phyloP scores from a whole-genome alignment of 2,888 invertebrate species.

The Euplexia lucipara region DNA sequence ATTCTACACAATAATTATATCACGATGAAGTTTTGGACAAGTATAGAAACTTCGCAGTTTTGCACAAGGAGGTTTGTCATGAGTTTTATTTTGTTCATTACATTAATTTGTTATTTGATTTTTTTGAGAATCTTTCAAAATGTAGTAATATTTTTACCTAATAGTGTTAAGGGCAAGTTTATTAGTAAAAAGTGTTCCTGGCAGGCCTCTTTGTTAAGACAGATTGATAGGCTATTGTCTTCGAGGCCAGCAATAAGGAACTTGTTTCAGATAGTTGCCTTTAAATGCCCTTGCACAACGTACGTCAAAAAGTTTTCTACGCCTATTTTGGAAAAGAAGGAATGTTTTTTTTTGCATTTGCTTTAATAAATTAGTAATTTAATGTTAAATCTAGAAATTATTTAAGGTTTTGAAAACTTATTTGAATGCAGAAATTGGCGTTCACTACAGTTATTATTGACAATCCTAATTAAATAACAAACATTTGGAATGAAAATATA shows the following conservation, averaged over 20 bases:
- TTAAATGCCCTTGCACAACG: slow-evolving; percentile 42
- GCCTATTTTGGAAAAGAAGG: slow-evolving; percentile 9
- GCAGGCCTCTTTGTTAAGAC: slow-evolving; percentile 24
- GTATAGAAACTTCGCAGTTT: not conserved
- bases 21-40: not conserved
- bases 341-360: not conserved
- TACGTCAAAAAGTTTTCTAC: slow-evolving; percentile 13
- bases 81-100: no score
- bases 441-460: no score
- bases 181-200: slow-evolving; percentile 23
- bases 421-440: no score
- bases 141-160: slow-evolving; percentile 6
- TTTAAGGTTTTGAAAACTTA: no score
- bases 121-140: slow-evolving; percentile 1
- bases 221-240: slow-evolving; percentile 56
- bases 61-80: not conserved
- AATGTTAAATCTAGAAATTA: not conserved
- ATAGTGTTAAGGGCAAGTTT: not conserved
- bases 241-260: slow-evolving; percentile 49
- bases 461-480: no score
- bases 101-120: no score
- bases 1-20: no score
- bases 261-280: slow-evolving; percentile 40
- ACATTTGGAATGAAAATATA: no score
- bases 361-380: not conserved